phyloP scores from a whole-genome alignment of 2,888 invertebrate species.

The Pheosia tremula region DNA sequence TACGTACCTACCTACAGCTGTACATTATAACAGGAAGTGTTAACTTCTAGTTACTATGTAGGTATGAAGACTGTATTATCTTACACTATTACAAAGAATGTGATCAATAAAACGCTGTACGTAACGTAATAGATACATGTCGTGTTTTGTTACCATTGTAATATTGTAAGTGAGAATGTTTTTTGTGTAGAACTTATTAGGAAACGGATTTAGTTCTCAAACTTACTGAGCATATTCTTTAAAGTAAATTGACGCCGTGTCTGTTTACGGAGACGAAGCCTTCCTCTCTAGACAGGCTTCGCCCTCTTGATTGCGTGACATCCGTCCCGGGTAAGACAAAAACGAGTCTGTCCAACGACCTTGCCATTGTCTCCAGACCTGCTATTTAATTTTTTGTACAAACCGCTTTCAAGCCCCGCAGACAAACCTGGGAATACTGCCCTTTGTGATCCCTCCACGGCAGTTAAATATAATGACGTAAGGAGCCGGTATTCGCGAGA shows the following conservation, averaged over 20 bases:
- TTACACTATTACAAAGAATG: background rate
- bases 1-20: too few relatives aligned
- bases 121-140: background rate
- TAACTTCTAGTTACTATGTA: background rate
- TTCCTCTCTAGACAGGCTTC: conserved; percentile 12
- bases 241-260: background rate
- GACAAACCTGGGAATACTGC: conserved; percentile 30
- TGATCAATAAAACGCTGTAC: background rate
- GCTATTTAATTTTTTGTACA: conserved; percentile 35
- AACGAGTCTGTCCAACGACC: conserved; percentile 58
- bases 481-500: background rate
- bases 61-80: background rate
- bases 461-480: conserved; percentile 25
- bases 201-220: background rate
- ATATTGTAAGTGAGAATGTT: background rate
- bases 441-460: conserved; percentile 30
- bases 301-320: conserved; percentile 48
- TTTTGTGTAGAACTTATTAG: background rate
- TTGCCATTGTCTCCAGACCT: conserved; percentile 60
- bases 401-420: conserved; percentile 26
- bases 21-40: background rate
- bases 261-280: conserved; percentile 8
- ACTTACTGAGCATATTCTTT: background rate
- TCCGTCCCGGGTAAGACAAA: conserved; percentile 54
- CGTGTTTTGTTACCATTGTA: background rate